Evolutionary conservation across 1,140 invertebrate species (phyloP).

Genomic region (Diplogasteroides magnus): DNA sequence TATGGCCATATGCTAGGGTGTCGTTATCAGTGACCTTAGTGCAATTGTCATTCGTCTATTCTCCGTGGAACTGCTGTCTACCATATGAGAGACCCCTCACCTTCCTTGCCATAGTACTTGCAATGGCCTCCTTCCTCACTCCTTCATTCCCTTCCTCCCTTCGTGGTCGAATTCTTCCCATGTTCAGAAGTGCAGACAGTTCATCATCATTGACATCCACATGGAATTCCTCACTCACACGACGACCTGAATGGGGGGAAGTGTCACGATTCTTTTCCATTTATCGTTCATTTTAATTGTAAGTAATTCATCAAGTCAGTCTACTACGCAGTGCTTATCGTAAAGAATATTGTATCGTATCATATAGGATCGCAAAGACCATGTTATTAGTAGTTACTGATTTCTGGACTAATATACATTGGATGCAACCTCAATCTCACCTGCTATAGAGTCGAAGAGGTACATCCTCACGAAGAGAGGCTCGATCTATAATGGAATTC

Average conservation of each 20-base stretch:
- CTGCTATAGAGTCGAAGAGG: conserved; percentile 77
- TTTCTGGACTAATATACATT: no score
- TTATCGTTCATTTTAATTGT: neutral
- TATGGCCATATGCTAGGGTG: no score
- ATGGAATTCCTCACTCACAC: conserved; percentile 86
- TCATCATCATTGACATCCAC: conserved; percentile 77
- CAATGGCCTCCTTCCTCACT: neutral
- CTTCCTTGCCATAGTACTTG: neutral
- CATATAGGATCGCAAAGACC: no score
- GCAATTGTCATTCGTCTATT: no score
- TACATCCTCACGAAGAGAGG: conserved; percentile 81
- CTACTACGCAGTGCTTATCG: no score
- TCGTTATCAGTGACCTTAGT: no score
- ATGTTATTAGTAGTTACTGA: no score
- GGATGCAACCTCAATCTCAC: no score
- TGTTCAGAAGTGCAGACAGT: conserved; percentile 3
- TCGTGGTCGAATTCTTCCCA: conserved; percentile 30
- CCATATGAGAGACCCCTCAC: no score
- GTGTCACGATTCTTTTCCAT: neutral
- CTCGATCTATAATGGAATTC: conserved; percentile 66
- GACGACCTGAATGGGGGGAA: conserved; percentile 60
- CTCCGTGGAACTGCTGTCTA: no score
- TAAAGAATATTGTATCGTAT: no score
- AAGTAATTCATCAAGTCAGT: neutral
- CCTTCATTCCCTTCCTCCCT: neutral